These are phyloP conservation scores for Chelon auratus DNA, from an alignment of 2,797 vertebrate genomes.

Conservation along the genomic window DNA sequence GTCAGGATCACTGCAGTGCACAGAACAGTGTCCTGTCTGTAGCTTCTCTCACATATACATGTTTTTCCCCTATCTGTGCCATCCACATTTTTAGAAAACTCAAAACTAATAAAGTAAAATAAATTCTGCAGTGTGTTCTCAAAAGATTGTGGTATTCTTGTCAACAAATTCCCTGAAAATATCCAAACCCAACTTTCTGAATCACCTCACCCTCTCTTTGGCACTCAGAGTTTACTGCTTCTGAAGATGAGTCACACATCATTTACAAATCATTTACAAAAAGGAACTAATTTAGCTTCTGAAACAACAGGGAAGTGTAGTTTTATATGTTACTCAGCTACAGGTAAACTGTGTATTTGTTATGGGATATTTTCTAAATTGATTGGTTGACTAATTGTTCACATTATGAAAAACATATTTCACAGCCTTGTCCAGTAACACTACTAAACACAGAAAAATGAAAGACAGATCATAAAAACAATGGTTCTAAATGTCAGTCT, in stretches of 20 bases:
- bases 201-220: not conserved
- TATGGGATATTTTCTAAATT: too few species aligned
- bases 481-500: not conserved
- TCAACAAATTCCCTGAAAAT: not conserved
- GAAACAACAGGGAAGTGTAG: not conserved
- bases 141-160: not conserved
- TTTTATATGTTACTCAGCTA: not conserved
- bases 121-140: not conserved
- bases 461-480: not conserved
- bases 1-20: constrained; percentile 61
- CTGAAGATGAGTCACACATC: not conserved
- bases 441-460: not conserved
- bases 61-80: constrained; percentile 1
- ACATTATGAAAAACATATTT: not conserved
- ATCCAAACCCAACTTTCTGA: not conserved
- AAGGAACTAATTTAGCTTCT: not conserved
- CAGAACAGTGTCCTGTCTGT: constrained; percentile 60
- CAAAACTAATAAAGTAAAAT: not conserved
- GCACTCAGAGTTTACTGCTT: not conserved
- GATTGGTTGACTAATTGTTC: not conserved
- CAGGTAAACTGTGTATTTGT: not conserved
- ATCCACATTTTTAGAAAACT: constrained; percentile 1
- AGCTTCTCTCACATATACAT: constrained; percentile 5
- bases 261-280: constrained; percentile 1
- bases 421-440: not conserved